phyloP scores from a whole-genome alignment of 1,140 invertebrate genomes.

The Coboldia fuscipes region DNA sequence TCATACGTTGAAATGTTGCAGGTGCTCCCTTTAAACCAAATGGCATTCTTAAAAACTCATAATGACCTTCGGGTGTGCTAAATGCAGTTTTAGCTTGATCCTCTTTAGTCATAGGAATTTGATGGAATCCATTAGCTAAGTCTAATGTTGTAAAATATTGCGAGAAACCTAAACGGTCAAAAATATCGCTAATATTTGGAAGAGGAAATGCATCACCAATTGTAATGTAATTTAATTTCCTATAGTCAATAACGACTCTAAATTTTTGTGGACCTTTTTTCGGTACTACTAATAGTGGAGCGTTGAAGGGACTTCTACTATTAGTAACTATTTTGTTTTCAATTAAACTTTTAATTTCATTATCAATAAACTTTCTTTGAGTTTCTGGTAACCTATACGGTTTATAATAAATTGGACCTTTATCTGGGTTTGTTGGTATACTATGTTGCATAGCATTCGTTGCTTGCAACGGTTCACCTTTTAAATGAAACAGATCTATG shows the following conservation, averaged over 20 bases:
- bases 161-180: slow-evolving; percentile 19
- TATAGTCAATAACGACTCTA: slow-evolving; percentile 14
- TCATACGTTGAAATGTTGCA: slow-evolving; percentile 20
- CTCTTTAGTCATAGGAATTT: slow-evolving; percentile 16
- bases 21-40: slow-evolving; percentile 22
- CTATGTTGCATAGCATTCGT: no score
- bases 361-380: slow-evolving; percentile 9
- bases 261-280: slow-evolving; percentile 13
- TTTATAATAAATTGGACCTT: no score
- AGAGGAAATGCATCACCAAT: slow-evolving; percentile 25
- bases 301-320: slow-evolving; percentile 4
- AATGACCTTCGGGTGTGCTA: slow-evolving; percentile 17
- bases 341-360: slow-evolving; percentile 11
- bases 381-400: no score
- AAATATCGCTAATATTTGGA: slow-evolving; percentile 22
- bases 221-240: slow-evolving; percentile 14
- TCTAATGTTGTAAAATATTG: slow-evolving; percentile 23
- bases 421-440: no score
- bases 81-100: slow-evolving; percentile 19
- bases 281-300: slow-evolving; percentile 6
- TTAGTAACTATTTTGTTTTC: slow-evolving; percentile 12
- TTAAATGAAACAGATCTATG: no score
- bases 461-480: no score
- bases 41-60: slow-evolving; percentile 16
- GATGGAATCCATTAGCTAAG: slow-evolving; percentile 24